These are phyloP conservation scores for Mythimna impura DNA, from an alignment of 2,888 invertebrate genomes.

Conservation along the genomic window DNA sequence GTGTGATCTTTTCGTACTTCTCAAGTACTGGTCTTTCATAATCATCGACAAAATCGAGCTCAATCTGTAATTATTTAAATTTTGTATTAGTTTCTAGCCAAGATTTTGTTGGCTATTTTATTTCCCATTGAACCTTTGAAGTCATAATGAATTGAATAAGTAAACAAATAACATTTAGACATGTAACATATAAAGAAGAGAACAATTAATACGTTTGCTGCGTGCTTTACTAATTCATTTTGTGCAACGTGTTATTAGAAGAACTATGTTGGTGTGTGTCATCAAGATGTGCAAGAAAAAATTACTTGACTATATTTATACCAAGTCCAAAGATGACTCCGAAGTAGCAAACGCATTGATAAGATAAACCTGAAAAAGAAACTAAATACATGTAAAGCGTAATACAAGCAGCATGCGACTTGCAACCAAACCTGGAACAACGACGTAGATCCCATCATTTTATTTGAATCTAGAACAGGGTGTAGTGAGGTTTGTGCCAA, in stretches of 20 bases:
- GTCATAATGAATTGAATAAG: not conserved
- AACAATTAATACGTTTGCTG: constrained; percentile 46
- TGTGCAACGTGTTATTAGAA: constrained; percentile 18
- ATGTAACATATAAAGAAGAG: constrained; percentile 32
- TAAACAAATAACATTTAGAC: constrained; percentile 34
- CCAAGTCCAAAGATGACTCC: not conserved
- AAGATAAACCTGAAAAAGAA: constrained; percentile 50
- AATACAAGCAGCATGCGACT: constrained; percentile 83
- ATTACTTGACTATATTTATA: not conserved
- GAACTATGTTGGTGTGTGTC: constrained; percentile 2
- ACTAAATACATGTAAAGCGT: constrained; percentile 68
- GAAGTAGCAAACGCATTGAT: constrained; percentile 42
- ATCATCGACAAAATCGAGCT: constrained; percentile 91
- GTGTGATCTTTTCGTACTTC: constrained; percentile 92
- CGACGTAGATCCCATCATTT: constrained; percentile 65
- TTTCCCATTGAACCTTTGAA: not conserved
- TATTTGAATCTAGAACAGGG: constrained; percentile 48
- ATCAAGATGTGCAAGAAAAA: constrained; percentile 3
- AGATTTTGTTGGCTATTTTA: not conserved
- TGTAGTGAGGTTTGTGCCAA: constrained; percentile 59
- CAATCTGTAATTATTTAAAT: constrained; percentile 75
- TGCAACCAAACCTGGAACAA: constrained; percentile 67
- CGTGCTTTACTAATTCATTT: constrained; percentile 2
- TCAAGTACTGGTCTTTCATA: constrained; percentile 94
- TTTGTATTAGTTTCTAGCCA: constrained; percentile 36